Percentiles rank a stretch among this genome's conserved stretches.
These are phyloP conservation scores for Nephrotoma flavescens DNA, from an alignment of 2,888 invertebrate species.

Conservation along the genomic window DNA sequence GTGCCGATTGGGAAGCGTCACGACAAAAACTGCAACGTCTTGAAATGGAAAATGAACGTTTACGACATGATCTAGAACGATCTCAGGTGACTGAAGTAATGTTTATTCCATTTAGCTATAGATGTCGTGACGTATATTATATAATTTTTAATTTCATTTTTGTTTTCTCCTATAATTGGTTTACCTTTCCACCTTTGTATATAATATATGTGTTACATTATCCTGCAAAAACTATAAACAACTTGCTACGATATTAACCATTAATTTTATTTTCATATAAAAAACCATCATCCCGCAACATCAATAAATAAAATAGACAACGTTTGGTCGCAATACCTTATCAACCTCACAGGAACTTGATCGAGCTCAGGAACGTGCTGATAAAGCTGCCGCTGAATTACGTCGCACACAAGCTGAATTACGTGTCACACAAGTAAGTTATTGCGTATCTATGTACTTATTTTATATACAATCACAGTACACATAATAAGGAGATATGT, in stretches of 20 bases:
- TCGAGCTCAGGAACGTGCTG: constrained; percentile 68
- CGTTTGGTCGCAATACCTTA: constrained; percentile 68
- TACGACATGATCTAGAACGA: constrained; percentile 71
- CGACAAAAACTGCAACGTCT: constrained; percentile 63
- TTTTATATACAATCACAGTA: no score
- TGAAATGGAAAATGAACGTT: constrained; percentile 80
- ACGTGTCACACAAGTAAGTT: constrained; percentile 62
- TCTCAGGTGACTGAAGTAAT: constrained; percentile 39
- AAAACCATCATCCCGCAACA: background rate
- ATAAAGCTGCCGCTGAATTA: constrained; percentile 70
- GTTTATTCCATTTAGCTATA: background rate
- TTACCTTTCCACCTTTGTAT: background rate
- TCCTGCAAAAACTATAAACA: background rate
- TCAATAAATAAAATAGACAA: constrained; percentile 32
- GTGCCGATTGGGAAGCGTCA: constrained; percentile 49
- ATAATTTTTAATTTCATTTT: background rate
- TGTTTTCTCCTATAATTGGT: background rate
- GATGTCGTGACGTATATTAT: background rate
- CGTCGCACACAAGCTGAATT: constrained; percentile 80
- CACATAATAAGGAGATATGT: no score
- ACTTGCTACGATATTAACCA: background rate
- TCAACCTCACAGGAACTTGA: constrained; percentile 73
- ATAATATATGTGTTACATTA: background rate
- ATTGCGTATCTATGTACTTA: background rate
- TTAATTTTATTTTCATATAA: background rate